Evolutionary conservation across 2,797 vertebrate species (phyloP), one percentile per base, ranked within the genome.

Genomic region (Periparus ater): DNA sequence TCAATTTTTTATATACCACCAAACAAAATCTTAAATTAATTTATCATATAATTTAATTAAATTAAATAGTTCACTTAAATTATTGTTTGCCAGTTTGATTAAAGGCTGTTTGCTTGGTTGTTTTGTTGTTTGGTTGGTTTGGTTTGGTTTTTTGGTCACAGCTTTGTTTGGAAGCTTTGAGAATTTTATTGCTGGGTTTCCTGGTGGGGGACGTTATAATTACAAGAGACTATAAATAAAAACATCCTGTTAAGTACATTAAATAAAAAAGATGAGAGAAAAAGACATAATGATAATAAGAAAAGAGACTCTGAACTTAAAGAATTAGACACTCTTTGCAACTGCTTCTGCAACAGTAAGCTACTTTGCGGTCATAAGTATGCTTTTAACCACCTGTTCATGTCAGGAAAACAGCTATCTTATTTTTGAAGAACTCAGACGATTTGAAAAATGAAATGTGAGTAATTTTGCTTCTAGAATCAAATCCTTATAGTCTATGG

Each of bases 221-320:
- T 66, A 70, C 71, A 61, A 91, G 11, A 81, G 91, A 90, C 11
- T 85, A 51, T 92, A 95, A 92, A 79, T 67, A 92, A 71, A 86
- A 79, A 40, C 11, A 7, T 20, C 19, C 32, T 32, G 30, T 67
- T 94, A 96, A 94, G 17, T 76, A 60, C 27, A n/a, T 70, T 13
- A 68, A 65, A 87, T 82, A 82, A 65, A 92, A 40, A 26, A 78
- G 3, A 26, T 47, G 23, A 7, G 21, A 19, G 25, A 8, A 38
- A 42, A 38, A 73, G 7, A 7, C 54, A 78, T 25, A 78, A 42
- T 32, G 60, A n/a, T 38, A 48, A 47, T 30, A 67, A n/a, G 4
- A 36, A 34, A 74, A 66, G 29, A 68, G 48, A 62, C 38, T 92
- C 32, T 36, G 36, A 67, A 7, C 23, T 93, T 95, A 72, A 93